Evolutionary conservation across 2,113 vertebrate species (phyloP), one percentile per base, ranked within the genome.

Genomic region (Calidris pygmaea): DNA sequence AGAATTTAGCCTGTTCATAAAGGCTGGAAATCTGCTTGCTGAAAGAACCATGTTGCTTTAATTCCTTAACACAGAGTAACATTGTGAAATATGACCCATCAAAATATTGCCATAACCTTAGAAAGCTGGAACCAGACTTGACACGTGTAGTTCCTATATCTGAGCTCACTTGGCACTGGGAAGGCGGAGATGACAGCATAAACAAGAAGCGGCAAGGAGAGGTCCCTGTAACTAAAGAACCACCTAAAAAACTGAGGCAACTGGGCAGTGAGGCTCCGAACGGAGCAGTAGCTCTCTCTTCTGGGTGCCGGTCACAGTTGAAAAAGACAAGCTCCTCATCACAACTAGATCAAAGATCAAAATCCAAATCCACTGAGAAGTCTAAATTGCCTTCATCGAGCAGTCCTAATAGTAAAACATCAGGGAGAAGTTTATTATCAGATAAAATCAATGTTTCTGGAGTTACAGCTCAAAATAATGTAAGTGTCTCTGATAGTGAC

Each of bases 101-200:
- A 8, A 99, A 99, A 89, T 99, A 99, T 60, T 98, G 99, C 96
- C 99, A 99, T 93, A 99, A 99, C 96, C 98, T 99, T 74, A 99
- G 98, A 95, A 99, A 95, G 91, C 97, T 99, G 93, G 98, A 98
- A 43, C 74, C 94, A 27, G 95, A 97, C 59, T 62, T 94, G 45
- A 65, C 87, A 8, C 52, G 87, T 6, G n/a, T 48, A 15, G 98
- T 97, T 16, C 98, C 99, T 4, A 85, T 99, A 50, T 95, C 98
- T 2, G 73, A 96, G 85, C 98, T 99, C 48, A 99, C 99, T 50
- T 99, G 99, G 99, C 93, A 98, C 66, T 55, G 99, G 24, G 96
- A 97, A 83, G 99, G 93, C 32, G 98, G 97, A 1, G 97, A 99
- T 20, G 98, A 98, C 60, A 98, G 97, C 45, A 97, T 97, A 55